Conservation (phyloP, 1,140 invertebrate genomes). For the Antheraea pernyi region DNA sequence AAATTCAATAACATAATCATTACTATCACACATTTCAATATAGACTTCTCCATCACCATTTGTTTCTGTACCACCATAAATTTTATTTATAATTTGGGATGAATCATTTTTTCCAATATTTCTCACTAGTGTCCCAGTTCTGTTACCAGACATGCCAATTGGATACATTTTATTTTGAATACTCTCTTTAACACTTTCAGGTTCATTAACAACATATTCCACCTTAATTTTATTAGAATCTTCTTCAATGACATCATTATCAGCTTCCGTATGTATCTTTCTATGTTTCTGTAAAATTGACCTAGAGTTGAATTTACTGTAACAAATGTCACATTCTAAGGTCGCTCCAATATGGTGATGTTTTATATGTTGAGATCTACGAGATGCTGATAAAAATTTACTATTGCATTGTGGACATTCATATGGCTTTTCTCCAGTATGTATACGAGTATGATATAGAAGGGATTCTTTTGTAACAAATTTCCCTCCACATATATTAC, state of each 20-base stretch:
- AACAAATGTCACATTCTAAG: constrained; percentile 47
- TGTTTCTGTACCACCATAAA: constrained; percentile 15
- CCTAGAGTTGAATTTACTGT: constrained; percentile 44
- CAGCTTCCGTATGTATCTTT: constrained; percentile 34
- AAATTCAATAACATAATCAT: constrained; percentile 22
- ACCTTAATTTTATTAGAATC: background rate
- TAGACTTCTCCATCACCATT: constrained; percentile 35
- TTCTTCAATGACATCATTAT: background rate
- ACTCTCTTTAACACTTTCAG: background rate
- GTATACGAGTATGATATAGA: constrained; percentile 66
- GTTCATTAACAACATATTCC: background rate
- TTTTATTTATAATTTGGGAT: background rate
- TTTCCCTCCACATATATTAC: constrained; percentile 57
- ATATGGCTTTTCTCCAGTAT: constrained; percentile 77
- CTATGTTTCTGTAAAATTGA: constrained; percentile 48
- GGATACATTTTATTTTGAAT: background rate
- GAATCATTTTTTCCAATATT: background rate
- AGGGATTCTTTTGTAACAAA: constrained; percentile 70
- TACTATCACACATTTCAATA: constrained; percentile 42
- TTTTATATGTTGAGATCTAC: constrained; percentile 57
- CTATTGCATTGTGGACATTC: constrained; percentile 53
- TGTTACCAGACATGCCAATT: background rate
- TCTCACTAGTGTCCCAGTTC: background rate
- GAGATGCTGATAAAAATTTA: constrained; percentile 55
- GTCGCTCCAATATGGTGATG: constrained; percentile 41